Evolutionary conservation across 1,140 invertebrate genomes (phyloP), one percentile per base, ranked within the genome.

Genomic region (Papilio polyxenes): DNA sequence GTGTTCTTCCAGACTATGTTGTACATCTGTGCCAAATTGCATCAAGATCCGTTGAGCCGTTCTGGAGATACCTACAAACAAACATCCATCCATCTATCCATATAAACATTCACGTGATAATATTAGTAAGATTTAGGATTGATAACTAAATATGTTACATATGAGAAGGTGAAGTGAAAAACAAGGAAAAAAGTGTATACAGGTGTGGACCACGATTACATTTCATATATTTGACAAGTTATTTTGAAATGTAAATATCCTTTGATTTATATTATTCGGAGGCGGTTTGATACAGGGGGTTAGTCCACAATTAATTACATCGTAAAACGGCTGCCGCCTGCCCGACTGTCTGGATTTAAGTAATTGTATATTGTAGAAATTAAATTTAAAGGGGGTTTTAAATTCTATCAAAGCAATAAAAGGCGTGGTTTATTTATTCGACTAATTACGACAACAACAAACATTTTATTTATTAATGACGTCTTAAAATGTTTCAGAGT

Each of bases 231-330:
- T 65, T 80, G 59, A 80, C 59, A 80, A 23, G 37, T 20, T 80
- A 65, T n/a, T 65, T 80, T 48, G 37, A 40, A 65, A 80, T 80
- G 40, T 40, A 23, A 80, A 80, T 65, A 80, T 31, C 78, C 56
- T 40, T 49, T 80, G 78, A 80, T 80, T 80, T 80, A 80, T 80
- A 80, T 80, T 80, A 80, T 80, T 69, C 20, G 1, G n/a, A 1
- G 56, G 78, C 78, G 78, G 78, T 80, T 80, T 80, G 56, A 80
- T 65, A 80, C 17, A 65, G 78, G 78, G 76, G 59, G 78, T 80
- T 80, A 80, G 48, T 80, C 49, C 69, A 59, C 78, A 80, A 80
- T 80, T 80, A 80, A 80, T 80, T 65, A 65, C 78, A 17, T 65
- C 78, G 78, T 80, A 80, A 80, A 80, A 80, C 78, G 78, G 59